A percentile compares a stretch with the other conserved stretches of the same genome.
Evolutionary conservation across 2,888 invertebrate genomes (phyloP).

Genomic region (Aethes cnicana): DNA sequence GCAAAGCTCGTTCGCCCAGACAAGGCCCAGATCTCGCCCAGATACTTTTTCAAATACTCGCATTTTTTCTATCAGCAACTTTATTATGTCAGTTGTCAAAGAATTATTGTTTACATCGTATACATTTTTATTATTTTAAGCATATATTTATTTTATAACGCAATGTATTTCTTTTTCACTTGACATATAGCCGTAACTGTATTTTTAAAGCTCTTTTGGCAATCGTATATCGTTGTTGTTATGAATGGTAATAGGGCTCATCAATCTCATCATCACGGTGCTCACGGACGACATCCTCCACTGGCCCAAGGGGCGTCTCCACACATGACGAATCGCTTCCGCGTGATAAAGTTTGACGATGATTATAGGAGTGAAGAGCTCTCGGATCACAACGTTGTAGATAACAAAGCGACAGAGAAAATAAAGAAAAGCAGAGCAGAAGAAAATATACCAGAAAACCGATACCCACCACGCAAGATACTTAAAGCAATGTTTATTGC

Average conservation of each 20-base stretch:
- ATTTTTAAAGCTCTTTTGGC: neutral
- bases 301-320: too few relatives aligned
- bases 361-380: neutral
- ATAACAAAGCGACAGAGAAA: too few relatives aligned
- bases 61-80: too few relatives aligned
- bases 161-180: constrained; percentile 20
- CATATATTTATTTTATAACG: constrained; percentile 18
- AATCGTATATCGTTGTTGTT: too few relatives aligned
- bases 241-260: too few relatives aligned
- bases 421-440: neutral
- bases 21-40: too few relatives aligned
- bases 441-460: neutral
- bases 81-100: neutral
- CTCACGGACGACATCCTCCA: too few relatives aligned
- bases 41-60: too few relatives aligned
- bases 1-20: too few relatives aligned
- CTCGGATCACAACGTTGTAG: too few relatives aligned
- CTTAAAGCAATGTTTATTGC: neutral
- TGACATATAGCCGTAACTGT: neutral
- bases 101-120: constrained; percentile 4
- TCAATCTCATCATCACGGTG: too few relatives aligned
- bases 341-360: constrained; percentile 11
- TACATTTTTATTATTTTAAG: constrained; percentile 15
- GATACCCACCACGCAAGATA: neutral
- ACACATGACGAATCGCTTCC: constrained; percentile 4